phyloP scores from a whole-genome alignment of 2,113 vertebrate species.

The Tragelaphus scriptus region DNA sequence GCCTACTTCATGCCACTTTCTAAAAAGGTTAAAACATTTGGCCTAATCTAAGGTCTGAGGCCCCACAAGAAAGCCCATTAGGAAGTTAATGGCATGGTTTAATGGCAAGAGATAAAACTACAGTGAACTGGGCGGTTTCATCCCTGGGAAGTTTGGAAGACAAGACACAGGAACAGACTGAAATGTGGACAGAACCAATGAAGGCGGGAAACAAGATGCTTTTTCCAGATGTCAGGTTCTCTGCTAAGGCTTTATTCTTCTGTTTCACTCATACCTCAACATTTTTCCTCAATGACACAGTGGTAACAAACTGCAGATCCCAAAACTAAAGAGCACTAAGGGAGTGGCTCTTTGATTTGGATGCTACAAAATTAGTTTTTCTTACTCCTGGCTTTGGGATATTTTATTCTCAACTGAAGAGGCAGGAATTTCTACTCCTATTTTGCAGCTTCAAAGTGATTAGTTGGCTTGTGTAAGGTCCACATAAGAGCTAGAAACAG shows the following conservation, averaged over 20 bases:
- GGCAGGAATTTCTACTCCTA: not conserved
- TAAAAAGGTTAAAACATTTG: not conserved
- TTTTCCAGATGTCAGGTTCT: not conserved
- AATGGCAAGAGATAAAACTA: not conserved
- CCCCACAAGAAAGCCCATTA: not conserved
- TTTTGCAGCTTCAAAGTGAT: not conserved
- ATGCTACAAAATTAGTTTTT: not conserved
- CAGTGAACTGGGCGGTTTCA: not conserved
- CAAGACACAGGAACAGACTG: not conserved
- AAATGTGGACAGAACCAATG: not conserved
- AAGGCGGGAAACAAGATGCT: not conserved
- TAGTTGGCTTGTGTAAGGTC: not conserved
- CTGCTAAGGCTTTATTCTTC: not conserved
- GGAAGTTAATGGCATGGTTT: not conserved
- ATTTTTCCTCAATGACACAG: not conserved
- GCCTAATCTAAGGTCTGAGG: not conserved
- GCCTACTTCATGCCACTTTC: not conserved
- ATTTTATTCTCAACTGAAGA: not conserved
- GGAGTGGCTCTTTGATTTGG: not conserved
- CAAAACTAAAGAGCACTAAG: not conserved
- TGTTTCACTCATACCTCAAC: not conserved
- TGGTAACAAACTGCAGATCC: not conserved
- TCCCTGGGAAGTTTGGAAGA: not conserved
- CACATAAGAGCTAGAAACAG: not conserved
- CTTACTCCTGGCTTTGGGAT: not conserved